Evolutionary conservation across 2,113 vertebrate species (phyloP), one percentile per base, ranked within the genome.

Genomic region (Orycteropus afer): DNA sequence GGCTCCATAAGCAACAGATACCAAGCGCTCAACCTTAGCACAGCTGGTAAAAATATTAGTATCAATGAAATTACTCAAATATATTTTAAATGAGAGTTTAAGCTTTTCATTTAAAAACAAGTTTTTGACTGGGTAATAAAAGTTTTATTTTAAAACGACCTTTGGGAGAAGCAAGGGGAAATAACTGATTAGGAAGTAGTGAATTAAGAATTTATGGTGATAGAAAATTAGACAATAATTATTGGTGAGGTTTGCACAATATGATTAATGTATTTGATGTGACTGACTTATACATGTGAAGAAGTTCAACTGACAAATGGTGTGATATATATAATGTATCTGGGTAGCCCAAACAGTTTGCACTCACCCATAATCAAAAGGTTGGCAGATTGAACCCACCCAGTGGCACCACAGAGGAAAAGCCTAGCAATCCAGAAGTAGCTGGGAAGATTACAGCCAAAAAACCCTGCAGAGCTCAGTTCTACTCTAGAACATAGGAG

Each of bases 11-110:
- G 81, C 1, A 71, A 15, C 13, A 23, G 73, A 27, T 55, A 29
- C 9, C 5, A 2, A 12, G 0, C 3, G 59, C 5, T n/a, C 12
- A 17, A 4, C 49, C 29, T 1, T 1, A 1, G 65, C 42, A 11
- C 3, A 3, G 55, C 47, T 10, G 3, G 18, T 5, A 4, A 51
- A 67, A 53, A 53, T 4, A 17, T 11, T 1, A 3, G 29, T 1
- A 8, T 23, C 69, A 23, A 2, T 0, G 45, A 74, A 61, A 42
- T 34, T 14, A 45, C 47, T 65, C 61, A 47, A 3, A 42, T 15
- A 20, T 7, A 27, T 40, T 69, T 63, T 32, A 61, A 59, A 49
- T 0, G 17, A 67, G 22, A 74, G 53, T 29, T 2, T 4, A n/a
- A 7, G 40, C 69, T 51, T 17, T 53, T 71, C 32, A 40, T 27